Percentiles rank a stretch among this genome's conserved stretches.
phyloP scores from a whole-genome alignment of 1,140 invertebrate species.

The Drosophila trapezifrons region DNA sequence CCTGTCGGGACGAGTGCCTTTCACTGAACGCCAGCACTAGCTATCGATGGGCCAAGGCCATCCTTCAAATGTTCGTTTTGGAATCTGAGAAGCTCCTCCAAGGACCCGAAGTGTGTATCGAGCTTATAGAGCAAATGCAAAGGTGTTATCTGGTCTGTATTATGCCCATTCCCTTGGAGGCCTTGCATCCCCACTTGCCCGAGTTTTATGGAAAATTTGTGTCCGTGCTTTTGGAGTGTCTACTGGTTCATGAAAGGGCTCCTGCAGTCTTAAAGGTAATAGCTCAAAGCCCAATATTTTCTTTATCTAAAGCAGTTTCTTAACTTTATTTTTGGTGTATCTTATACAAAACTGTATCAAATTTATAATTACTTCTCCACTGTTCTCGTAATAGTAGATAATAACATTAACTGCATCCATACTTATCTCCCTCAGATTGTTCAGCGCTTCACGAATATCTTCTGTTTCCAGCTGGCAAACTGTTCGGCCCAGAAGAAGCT shows the following conservation, averaged over 20 bases:
- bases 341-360: not conserved
- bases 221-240: constrained; percentile 48
- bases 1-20: constrained; percentile 40
- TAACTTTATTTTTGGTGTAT: not conserved
- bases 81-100: constrained; percentile 65
- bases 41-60: constrained; percentile 66
- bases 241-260: constrained; percentile 32
- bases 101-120: constrained; percentile 15
- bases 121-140: constrained; percentile 44
- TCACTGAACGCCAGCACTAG: constrained; percentile 52
- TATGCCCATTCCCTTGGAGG: constrained; percentile 58
- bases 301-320: not conserved
- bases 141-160: constrained; percentile 67
- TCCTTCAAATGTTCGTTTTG: constrained; percentile 65
- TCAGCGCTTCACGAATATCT: constrained; percentile 44
- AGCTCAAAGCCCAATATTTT: no score
- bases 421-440: constrained; percentile 28
- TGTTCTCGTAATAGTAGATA: not conserved
- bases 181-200: constrained; percentile 38
- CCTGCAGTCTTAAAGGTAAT: constrained; percentile 33
- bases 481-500: not conserved
- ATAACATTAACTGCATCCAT: not conserved
- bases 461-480: constrained; percentile 45
- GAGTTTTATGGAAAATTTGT: constrained; percentile 66
- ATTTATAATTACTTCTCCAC: not conserved